phyloP scores from a whole-genome alignment of 2,888 invertebrate genomes.

The Pimpla rufipes region DNA sequence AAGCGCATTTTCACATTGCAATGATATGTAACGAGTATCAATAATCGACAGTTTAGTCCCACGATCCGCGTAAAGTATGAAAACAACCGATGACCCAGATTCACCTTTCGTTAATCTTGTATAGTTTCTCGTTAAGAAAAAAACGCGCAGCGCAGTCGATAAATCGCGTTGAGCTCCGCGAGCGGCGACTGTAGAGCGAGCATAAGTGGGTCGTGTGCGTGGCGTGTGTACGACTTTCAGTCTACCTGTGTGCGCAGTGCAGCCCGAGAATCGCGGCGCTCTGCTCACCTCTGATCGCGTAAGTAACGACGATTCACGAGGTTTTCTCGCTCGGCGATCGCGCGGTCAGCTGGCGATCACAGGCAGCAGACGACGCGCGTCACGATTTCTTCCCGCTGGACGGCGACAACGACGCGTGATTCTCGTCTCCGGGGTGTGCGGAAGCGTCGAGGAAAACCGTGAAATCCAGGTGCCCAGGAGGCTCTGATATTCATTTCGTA shows the following conservation, averaged over 20 bases:
- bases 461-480: neutral
- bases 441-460: neutral
- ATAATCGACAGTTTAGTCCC: no score
- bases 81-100: no score
- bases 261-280: neutral
- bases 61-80: no score
- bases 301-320: slow-evolving; percentile 10
- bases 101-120: no score
- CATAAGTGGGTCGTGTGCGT: neutral
- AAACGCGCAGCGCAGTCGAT: no score
- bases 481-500: slow-evolving; percentile 14
- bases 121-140: no score
- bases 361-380: slow-evolving; percentile 17
- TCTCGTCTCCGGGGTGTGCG: neutral
- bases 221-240: neutral
- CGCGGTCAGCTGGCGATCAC: slow-evolving; percentile 38
- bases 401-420: neutral
- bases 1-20: no score
- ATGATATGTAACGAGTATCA: no score
- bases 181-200: no score
- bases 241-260: slow-evolving; percentile 8
- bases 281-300: slow-evolving; percentile 43
- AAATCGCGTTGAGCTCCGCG: no score
- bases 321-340: slow-evolving; percentile 29
- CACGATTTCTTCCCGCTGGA: neutral